Evolutionary conservation across 1,140 invertebrate genomes (phyloP).

Genomic region (Lanistes nyassanus): DNA sequence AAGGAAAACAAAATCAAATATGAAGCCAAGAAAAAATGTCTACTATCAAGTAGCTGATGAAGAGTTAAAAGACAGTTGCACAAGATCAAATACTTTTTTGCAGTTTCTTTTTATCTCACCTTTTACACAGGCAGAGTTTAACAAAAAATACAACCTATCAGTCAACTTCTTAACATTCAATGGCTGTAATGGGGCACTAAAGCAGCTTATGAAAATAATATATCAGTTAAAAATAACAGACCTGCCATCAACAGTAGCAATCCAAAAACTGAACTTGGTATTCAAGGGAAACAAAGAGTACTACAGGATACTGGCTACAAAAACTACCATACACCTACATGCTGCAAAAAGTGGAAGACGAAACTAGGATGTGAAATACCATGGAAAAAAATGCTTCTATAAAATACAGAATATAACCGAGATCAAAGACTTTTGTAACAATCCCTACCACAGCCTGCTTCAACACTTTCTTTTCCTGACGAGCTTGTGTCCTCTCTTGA

Average conservation of each 20-base stretch:
- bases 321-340: neutral
- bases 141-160: too few relatives aligned
- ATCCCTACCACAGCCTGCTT: slow-evolving; percentile 54
- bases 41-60: neutral
- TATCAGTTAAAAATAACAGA: too few relatives aligned
- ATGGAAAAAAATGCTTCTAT: neutral
- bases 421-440: too few relatives aligned
- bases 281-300: neutral
- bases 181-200: too few relatives aligned
- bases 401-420: neutral
- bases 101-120: neutral
- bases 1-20: slow-evolving; percentile 27
- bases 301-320: neutral
- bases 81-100: neutral
- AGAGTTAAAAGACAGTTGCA: neutral
- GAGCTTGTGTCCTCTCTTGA: slow-evolving; percentile 60
- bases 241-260: too few relatives aligned
- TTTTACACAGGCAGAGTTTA: too few relatives aligned
- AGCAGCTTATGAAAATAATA: too few relatives aligned
- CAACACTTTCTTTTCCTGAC: slow-evolving; percentile 60
- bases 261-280: too few relatives aligned
- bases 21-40: neutral
- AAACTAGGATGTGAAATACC: neutral
- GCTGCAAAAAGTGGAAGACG: too few relatives aligned
- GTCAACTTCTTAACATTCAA: too few relatives aligned